phyloP scores from a whole-genome alignment of 2,113 vertebrate genomes.

The Nannobrachium achirus region DNA sequence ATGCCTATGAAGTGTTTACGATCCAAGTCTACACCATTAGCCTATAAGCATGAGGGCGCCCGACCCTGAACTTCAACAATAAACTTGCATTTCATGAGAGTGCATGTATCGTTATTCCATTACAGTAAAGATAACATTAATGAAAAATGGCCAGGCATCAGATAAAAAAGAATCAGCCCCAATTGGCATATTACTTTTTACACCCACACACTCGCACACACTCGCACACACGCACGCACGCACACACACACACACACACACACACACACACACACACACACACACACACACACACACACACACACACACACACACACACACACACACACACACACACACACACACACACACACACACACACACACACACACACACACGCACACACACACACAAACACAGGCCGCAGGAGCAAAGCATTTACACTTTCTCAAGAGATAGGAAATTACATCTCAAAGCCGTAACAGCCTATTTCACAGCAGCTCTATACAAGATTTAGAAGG shows the following conservation, averaged over 20 bases:
- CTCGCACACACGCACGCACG: neutral
- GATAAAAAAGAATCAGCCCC: neutral
- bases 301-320: neutral
- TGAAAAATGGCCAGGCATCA: neutral
- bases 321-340: neutral
- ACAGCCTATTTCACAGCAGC: neutral
- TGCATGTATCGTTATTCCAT: neutral
- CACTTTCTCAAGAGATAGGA: slow-evolving; percentile 1
- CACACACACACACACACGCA: neutral
- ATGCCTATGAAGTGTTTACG: slow-evolving; percentile 11
- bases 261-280: neutral
- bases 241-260: neutral
- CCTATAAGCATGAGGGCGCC: neutral
- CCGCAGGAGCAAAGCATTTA: neutral
- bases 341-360: neutral
- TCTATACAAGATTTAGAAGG: neutral
- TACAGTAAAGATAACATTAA: neutral
- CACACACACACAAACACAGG: neutral
- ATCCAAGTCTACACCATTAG: slow-evolving; percentile 7
- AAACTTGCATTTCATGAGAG: neutral
- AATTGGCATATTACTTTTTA: neutral
- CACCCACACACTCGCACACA: neutral
- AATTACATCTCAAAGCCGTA: slow-evolving; percentile 11
- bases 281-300: neutral
- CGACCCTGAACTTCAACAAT: neutral